phyloP scores from a whole-genome alignment of 2,797 vertebrate species.

The Salmo trutta region DNA sequence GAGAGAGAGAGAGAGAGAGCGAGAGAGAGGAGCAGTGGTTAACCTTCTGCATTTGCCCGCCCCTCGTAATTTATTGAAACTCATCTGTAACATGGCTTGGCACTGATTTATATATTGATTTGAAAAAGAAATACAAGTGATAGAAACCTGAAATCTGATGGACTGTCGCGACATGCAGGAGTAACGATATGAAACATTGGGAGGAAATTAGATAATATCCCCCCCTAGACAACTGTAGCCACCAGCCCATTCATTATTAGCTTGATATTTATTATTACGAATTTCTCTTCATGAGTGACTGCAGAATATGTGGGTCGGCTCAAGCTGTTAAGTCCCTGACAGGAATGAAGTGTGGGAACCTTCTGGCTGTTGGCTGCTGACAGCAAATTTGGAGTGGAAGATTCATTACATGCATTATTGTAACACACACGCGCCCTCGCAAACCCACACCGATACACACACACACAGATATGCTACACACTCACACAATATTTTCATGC shows the following conservation, averaged over 20 bases:
- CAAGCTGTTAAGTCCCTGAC: slow-evolving; percentile 81
- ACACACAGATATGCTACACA: slow-evolving; percentile 1
- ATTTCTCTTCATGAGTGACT: slow-evolving; percentile 99
- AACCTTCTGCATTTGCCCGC: slow-evolving; percentile 94
- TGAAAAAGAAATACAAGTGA: slow-evolving; percentile 99
- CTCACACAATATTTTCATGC: too few species aligned
- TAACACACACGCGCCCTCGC: slow-evolving; percentile 29
- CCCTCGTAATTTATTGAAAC: slow-evolving; percentile 97
- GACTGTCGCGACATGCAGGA: slow-evolving; percentile 98
- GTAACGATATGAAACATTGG: slow-evolving; percentile 99
- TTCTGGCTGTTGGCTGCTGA: slow-evolving; percentile 61
- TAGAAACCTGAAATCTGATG: slow-evolving; percentile 98
- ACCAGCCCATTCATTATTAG: slow-evolving; percentile 99
- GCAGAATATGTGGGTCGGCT: slow-evolving; percentile 87
- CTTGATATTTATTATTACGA: slow-evolving; percentile 99
- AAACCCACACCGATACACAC: neutral
- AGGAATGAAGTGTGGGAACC: slow-evolving; percentile 75
- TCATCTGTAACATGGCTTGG: slow-evolving; percentile 93
- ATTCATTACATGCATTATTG: slow-evolving; percentile 59
- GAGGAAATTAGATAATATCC: slow-evolving; percentile 99
- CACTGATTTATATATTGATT: slow-evolving; percentile 99
- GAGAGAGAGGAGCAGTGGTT: slow-evolving; percentile 69
- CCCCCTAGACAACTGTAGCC: slow-evolving; percentile 98
- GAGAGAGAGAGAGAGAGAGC: too few species aligned
- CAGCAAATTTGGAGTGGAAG: slow-evolving; percentile 62